These are phyloP conservation scores for Perodicticus potto DNA, from an alignment of 2,797 vertebrate species.

Conservation along the genomic window DNA sequence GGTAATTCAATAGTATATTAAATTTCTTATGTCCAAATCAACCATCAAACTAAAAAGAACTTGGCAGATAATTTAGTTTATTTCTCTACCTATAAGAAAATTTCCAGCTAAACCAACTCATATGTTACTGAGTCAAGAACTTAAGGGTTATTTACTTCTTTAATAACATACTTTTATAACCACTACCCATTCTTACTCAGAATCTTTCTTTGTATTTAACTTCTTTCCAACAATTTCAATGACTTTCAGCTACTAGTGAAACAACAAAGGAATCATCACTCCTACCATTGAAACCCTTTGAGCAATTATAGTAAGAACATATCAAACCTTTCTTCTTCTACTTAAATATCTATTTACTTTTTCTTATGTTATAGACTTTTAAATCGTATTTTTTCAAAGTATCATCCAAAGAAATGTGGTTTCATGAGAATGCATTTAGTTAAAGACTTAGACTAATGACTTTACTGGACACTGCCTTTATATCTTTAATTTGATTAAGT, in stretches of 20 bases:
- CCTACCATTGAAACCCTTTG: neutral
- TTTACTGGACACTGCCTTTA: neutral
- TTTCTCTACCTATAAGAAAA: constrained; percentile 14
- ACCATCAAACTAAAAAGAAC: neutral
- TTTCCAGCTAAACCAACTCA: neutral
- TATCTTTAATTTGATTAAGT: neutral
- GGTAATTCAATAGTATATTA: neutral
- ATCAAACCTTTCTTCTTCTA: neutral
- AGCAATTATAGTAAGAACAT: neutral
- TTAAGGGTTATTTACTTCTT: neutral
- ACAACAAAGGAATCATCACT: neutral
- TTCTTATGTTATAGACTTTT: neutral
- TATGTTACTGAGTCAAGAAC: neutral
- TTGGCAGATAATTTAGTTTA: neutral
- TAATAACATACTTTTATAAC: neutral
- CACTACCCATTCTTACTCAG: neutral
- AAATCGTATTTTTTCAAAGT: neutral
- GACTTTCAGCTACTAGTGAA: neutral
- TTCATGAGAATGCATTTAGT: neutral
- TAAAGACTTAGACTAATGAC: neutral
- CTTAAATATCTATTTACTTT: neutral
- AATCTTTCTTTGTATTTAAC: neutral
- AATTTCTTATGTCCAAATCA: neutral
- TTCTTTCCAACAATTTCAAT: neutral
- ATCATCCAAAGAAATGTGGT: neutral